A percentile compares a stretch with the other conserved stretches of the same genome.
These are phyloP conservation scores for Lutraria rhynchaena DNA, from an alignment of 1,140 invertebrate genomes.

Conservation along the genomic window DNA sequence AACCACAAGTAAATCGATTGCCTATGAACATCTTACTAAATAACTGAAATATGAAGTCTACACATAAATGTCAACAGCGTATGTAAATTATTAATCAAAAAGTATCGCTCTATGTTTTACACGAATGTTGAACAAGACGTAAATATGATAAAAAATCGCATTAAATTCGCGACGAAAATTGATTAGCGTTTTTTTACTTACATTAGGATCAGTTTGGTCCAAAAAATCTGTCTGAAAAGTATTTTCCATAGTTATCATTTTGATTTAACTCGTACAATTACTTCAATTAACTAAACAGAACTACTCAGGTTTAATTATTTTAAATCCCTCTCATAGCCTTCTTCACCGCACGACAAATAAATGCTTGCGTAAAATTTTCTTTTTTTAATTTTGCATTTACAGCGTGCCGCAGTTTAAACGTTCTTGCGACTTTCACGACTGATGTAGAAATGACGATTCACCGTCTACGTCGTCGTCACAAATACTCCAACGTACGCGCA, in stretches of 20 bases:
- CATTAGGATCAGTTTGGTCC: constrained; percentile 48
- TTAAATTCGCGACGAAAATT: too few relatives aligned
- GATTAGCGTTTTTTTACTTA: constrained; percentile 6
- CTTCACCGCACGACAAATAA: too few relatives aligned
- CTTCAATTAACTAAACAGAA: not conserved
- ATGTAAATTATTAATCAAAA: too few relatives aligned
- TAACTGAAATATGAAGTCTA: not conserved
- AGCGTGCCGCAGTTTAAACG: not conserved
- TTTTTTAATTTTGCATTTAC: not conserved
- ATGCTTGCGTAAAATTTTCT: not conserved
- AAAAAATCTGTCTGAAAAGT: constrained; percentile 50
- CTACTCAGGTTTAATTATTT: too few relatives aligned
- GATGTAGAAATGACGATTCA: constrained; percentile 28
- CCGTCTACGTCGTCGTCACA: constrained; percentile 36
- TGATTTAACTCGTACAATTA: not conserved
- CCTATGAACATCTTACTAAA: too few relatives aligned
- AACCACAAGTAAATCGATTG: not conserved
- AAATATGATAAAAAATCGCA: too few relatives aligned
- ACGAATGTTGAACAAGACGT: too few relatives aligned
- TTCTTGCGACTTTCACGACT: constrained; percentile 17
- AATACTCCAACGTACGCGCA: constrained; percentile 16
- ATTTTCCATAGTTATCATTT: constrained; percentile 58
- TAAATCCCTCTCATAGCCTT: too few relatives aligned
- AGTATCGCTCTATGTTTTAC: too few relatives aligned
- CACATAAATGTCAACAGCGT: too few relatives aligned